Evolutionary conservation across 2,797 vertebrate genomes (phyloP).

Genomic region (Capromys pilorides): DNA sequence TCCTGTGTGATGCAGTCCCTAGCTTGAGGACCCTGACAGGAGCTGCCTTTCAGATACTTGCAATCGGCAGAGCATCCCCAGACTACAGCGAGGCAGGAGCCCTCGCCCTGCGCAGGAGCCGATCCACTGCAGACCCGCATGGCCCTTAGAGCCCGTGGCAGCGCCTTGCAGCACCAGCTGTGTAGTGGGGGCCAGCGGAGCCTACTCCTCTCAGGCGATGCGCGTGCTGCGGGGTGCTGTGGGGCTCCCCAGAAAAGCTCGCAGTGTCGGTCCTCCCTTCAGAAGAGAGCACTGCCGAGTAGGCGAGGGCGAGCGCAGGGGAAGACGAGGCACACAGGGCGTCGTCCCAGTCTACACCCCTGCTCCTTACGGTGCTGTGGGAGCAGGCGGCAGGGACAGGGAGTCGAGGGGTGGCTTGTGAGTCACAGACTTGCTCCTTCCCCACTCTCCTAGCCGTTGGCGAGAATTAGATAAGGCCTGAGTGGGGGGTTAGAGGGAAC

Average conservation of each 20-base stretch:
- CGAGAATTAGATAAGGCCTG: rapidly evolving
- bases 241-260: neutral
- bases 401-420: neutral
- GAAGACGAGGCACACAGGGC: neutral
- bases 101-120: neutral
- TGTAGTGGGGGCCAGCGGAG: too few relatives aligned
- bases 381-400: neutral
- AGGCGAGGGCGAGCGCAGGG: rapidly evolving
- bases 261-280: neutral
- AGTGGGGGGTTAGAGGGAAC: too few relatives aligned
- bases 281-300: neutral
- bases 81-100: neutral
- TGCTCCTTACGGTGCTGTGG: neutral
- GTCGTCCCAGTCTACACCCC: rapidly evolving
- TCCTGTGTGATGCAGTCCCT: neutral
- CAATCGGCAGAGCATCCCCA: neutral
- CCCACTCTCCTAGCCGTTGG: neutral
- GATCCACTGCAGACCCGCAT: too few relatives aligned
- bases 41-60: neutral
- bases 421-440: neutral
- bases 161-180: neutral
- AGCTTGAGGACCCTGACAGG: neutral
- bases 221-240: rapidly evolving
- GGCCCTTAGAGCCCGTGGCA: too few relatives aligned
- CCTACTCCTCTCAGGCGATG: neutral